A percentile compares a stretch with the other conserved stretches of the same genome.
These are phyloP conservation scores for Musca vetustissima DNA, from an alignment of 1,140 invertebrate species.

Conservation along the genomic window DNA sequence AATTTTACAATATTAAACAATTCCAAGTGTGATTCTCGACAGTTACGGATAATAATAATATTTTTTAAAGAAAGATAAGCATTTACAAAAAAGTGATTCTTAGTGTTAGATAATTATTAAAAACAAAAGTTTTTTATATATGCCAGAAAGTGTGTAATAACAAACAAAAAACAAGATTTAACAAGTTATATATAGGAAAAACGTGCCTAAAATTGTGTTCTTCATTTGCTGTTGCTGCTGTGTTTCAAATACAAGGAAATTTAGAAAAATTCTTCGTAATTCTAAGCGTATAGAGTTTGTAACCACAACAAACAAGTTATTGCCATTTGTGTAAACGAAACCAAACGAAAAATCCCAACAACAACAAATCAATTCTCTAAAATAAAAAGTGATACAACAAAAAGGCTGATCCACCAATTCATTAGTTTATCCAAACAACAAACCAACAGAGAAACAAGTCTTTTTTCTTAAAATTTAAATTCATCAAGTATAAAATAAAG, in stretches of 20 bases:
- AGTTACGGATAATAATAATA: neutral
- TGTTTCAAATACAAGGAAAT: conserved; percentile 22
- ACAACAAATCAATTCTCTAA: conserved; percentile 34
- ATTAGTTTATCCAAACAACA: conserved; percentile 18
- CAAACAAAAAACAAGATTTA: conserved; percentile 1
- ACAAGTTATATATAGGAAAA: conserved; percentile 4
- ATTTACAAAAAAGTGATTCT: conserved; percentile 19
- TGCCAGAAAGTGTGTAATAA: conserved; percentile 1
- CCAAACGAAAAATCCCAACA: conserved; percentile 16
- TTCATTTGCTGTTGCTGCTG: conserved; percentile 21
- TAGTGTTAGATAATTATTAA: neutral
- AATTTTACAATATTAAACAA: neutral
- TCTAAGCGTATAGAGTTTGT: neutral
- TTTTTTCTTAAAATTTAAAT: conserved; percentile 12
- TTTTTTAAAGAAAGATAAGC: conserved; percentile 5
- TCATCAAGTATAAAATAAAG: conserved; percentile 9
- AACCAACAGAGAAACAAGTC: conserved; percentile 14
- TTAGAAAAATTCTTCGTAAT: conserved; percentile 18
- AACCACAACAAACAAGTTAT: neutral
- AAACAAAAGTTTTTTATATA: too few relatives aligned
- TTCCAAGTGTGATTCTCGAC: conserved; percentile 8
- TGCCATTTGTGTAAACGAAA: conserved; percentile 23
- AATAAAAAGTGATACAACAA: conserved; percentile 52
- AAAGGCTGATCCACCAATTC: conserved; percentile 50
- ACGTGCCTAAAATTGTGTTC: conserved; percentile 26